Base-by-base conservation (phyloP, 2,113 vertebrate genomes). In the Aleadryas rufinucha region DNA sequence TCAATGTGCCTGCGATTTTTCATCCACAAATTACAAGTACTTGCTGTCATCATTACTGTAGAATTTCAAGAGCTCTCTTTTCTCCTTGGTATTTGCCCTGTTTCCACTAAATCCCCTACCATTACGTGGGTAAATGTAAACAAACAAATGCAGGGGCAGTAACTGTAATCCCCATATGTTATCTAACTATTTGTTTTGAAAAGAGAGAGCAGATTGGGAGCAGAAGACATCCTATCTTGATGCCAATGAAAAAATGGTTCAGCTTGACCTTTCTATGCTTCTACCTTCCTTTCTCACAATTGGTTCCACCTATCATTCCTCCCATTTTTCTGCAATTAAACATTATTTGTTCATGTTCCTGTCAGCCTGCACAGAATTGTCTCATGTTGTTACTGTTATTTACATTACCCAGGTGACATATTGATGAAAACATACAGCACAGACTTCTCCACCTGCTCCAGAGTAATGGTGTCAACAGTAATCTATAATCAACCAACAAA, bases 1-100 rank as follows among this genome's bases (percentile, higher is more conserved):
- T 93, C 75, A 69, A 71, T 0, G 0, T 0, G 0, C 22, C 54
- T 84, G 39, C 53, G 28, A 65, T 66, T 72, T 94, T 84, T 88
- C 49, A 60, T 85, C 54, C 54, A 92, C 56, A 78, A 71, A 87
- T 88, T 42, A 80, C 23, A 77, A 90, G 78, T 74, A 60, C 20
- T 42, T 85, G 26, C n/a, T 84, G 31, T 74, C 56, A 74, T 14
- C 16, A 42, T 49, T 47, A 88, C 0, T 66, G 33, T 23, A 84
- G 71, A 80, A 78, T 84, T 70, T 95, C 64, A 95, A 59, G 52
- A 75, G 42, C 74, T 81, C 81, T 92, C 44, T 81, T 87, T 90
- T 87, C 41, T 81, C 60, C 18, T 49, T 66, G 39, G 15, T 77
- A 86, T 96, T 90, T 96, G 21, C 68, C 31, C 54, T 81, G 50